Conservation (phyloP, 2,113 vertebrate species). For the Poeciliopsis occidentalis region DNA sequence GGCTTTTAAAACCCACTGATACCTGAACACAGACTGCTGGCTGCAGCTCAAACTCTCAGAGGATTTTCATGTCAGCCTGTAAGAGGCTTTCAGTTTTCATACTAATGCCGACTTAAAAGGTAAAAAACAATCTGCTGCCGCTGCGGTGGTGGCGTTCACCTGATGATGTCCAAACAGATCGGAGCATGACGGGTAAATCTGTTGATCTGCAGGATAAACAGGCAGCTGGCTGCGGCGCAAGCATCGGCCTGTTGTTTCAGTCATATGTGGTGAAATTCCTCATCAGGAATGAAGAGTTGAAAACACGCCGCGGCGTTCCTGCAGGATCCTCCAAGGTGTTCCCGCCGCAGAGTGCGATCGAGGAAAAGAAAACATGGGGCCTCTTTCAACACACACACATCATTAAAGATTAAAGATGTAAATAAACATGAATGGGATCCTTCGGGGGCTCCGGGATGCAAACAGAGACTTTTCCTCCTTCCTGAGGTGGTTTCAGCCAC, state of each 20-base stretch:
- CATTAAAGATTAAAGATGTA: background rate
- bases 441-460: constrained; percentile 2
- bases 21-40: constrained; percentile 61
- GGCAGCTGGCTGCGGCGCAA: background rate
- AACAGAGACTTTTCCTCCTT: constrained; percentile 5
- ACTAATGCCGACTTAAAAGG: constrained; percentile 71
- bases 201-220: constrained; percentile 9
- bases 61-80: constrained; percentile 66
- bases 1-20: constrained; percentile 36
- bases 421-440: constrained; percentile 32
- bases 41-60: constrained; percentile 59
- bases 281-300: background rate
- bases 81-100: constrained; percentile 71
- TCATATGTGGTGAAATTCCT: background rate
- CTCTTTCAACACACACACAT: constrained; percentile 5
- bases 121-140: constrained; percentile 61
- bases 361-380: constrained; percentile 6
- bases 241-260: background rate
- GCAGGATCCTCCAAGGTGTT: background rate
- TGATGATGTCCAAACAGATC: constrained; percentile 58
- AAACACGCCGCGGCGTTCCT: background rate
- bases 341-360: background rate
- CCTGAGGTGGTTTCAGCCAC: constrained; percentile 29
- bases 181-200: constrained; percentile 43
- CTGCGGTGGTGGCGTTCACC: constrained; percentile 44